Percentiles rank a stretch among this genome's conserved stretches.
phyloP scores from a whole-genome alignment of 2,888 invertebrate genomes.

The Eulithis prunata region DNA sequence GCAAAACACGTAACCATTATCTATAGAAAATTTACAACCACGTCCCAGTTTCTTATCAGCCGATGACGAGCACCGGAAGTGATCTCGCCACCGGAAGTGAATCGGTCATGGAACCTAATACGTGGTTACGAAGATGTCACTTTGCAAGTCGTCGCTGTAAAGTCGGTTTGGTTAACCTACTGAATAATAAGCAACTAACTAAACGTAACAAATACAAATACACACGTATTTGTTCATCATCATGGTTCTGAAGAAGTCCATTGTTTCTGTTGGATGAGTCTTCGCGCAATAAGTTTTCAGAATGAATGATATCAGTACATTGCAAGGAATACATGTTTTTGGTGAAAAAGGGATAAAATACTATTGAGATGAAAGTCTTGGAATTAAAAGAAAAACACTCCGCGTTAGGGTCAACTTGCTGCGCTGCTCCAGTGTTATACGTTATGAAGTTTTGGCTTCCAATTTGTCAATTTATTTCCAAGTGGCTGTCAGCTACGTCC shows the following conservation, averaged over 20 bases:
- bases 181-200: conserved; percentile 67
- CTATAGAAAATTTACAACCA: conserved; percentile 30
- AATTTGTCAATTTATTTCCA: no score
- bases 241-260: background rate
- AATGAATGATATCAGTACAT: no score
- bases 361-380: no score
- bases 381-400: no score
- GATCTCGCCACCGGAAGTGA: conserved; percentile 71
- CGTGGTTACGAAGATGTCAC: conserved; percentile 63
- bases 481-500: no score
- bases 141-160: conserved; percentile 58
- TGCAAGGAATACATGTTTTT: no score
- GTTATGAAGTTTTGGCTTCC: no score
- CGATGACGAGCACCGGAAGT: conserved; percentile 64
- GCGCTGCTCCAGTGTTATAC: no score
- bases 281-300: no score
- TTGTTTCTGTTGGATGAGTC: no score
- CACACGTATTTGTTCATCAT: conserved; percentile 46
- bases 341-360: no score
- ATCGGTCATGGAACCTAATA: conserved; percentile 72
- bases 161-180: conserved; percentile 53
- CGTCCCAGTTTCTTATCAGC: conserved; percentile 60
- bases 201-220: conserved; percentile 56
- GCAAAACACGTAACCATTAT: conserved; percentile 21
- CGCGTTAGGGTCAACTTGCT: no score